Evolutionary conservation across 37 sponge, comb jelly and placozoan genomes (phyloP), one percentile per base, ranked within the genome.

Genomic region (Spongilla lacustris): DNA sequence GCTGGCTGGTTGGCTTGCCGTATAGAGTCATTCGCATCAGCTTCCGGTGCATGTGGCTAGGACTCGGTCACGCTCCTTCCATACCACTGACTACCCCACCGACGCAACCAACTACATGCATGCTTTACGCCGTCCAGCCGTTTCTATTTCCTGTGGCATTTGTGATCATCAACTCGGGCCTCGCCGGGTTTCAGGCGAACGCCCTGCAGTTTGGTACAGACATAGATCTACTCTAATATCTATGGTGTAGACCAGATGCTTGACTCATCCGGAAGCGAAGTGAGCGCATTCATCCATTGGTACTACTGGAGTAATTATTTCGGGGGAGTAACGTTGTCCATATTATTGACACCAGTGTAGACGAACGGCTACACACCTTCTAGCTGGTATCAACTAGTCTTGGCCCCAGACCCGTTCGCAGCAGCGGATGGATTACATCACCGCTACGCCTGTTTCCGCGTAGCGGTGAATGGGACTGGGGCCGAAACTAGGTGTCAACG

Each of bases 171-270:
- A 73, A 73, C 28, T 24, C n/a, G 27, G 73, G 73, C 27, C 29
- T 73, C 29, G 73, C 73, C 13, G 73, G 73, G n/a, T 77, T 35
- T 35, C 77, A 77, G 77, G 77, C 77, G 17, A 77, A 77, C 33
- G 22, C 36, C 41, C 13, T 41, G 22, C 77, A 30, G 23, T 77
- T 77, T 3, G 77, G 77, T 35, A 35, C n/a, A n/a, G n/a, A n/a
- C n/a, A n/a, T n/a, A n/a, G n/a, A n/a, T n/a, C n/a, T n/a, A n/a
- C n/a, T n/a, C n/a, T n/a, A n/a, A n/a, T n/a, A n/a, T n/a, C n/a
- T n/a, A n/a, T n/a, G n/a, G n/a, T n/a, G n/a, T 77, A 35, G 77
- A 77, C 26, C 77, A 77, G 77, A 36, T 77, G 77, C 77, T 34
- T 27, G 36, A 30, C 0, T 14, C 77, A 23, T 38, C 77, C 22